Conservation (phyloP, 2,797 vertebrate species). For the Acanthurus lineatus region DNA sequence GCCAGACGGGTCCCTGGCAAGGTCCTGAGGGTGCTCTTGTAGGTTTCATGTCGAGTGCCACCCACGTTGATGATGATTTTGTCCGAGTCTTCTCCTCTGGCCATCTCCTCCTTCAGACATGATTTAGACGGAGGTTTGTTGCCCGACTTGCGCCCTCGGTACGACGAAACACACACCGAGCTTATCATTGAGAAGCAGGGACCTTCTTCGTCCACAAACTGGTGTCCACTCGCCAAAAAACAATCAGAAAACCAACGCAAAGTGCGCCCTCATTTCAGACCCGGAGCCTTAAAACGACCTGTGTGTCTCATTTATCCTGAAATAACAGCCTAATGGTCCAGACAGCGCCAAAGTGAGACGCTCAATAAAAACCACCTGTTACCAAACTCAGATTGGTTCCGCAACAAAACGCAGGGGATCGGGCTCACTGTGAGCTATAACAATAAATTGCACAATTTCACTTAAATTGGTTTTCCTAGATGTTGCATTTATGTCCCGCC, state of each 20-base stretch:
- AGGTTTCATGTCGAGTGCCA: slow-evolving; percentile 97
- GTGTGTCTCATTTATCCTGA: slow-evolving; percentile 34
- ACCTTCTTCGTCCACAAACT: slow-evolving; percentile 64
- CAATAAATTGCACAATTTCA: neutral
- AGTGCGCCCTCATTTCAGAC: slow-evolving; percentile 59
- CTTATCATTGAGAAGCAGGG: slow-evolving; percentile 92
- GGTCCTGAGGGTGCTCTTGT: slow-evolving; percentile 96
- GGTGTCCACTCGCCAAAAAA: slow-evolving; percentile 19
- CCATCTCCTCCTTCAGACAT: slow-evolving; percentile 99
- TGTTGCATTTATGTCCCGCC: slow-evolving; percentile 10
- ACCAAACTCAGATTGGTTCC: slow-evolving; percentile 43
- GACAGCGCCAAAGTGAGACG: slow-evolving; percentile 35
- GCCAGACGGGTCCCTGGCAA: slow-evolving; percentile 96
- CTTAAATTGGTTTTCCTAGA: neutral
- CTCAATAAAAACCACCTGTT: slow-evolving; percentile 73
- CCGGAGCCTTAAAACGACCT: slow-evolving; percentile 2
- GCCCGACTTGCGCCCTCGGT: slow-evolving; percentile 98
- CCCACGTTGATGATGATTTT: slow-evolving; percentile 98
- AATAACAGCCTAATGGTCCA: neutral
- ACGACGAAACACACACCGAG: slow-evolving; percentile 99
- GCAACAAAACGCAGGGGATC: slow-evolving; percentile 4
- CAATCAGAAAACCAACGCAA: slow-evolving; percentile 48
- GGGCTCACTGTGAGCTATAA: neutral
- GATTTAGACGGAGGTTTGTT: slow-evolving; percentile 98
- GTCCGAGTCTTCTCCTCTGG: slow-evolving; percentile 94